Evolutionary conservation across 2,113 vertebrate genomes (phyloP), one percentile per base, ranked within the genome.

Genomic region (Otus sunia): DNA sequence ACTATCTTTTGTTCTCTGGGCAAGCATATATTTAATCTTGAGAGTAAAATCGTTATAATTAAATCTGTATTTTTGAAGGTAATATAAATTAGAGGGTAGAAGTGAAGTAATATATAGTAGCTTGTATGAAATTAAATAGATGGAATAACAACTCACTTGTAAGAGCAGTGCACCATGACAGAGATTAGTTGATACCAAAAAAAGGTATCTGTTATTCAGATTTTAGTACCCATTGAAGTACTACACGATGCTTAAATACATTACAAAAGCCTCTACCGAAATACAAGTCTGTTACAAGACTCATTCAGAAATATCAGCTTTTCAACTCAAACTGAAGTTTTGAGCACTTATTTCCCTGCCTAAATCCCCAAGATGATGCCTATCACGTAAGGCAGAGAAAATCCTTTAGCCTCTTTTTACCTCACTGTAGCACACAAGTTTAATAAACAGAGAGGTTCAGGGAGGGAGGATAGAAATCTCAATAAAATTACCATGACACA

Each of bases 1-100:
- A 75, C 95, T 92, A 91, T 76, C 53, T 86, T 94, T 86, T 93
- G n/a, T 93, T 95, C 87, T 93, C 62, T 73, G 23, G 45, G 62
- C 50, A 96, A 96, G 41, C 56, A 87, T 58, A 58, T 67, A 92
- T 80, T 96, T 94, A 88, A 74, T 92, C 72, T 86, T 71, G 74
- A 95, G 85, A 96, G 36, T 56, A 90, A 88, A 92, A 83, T 52
- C 80, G 43, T 88, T 90, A 82, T 59, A 84, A 96, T 96, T 86
- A 96, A 95, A 69, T 80, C 34, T 60, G 39, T 94, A 47, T 29
- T 96, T 95, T 92, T 88, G 88, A 92, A 93, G 52, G 67, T 83
- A 91, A 55, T 71, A 88, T 53, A 75, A 95, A 96, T 96, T 88
- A 96, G 55, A 95, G 39, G 26, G 73, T 73, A 85, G 60, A 76